Evolutionary conservation across 2,888 invertebrate genomes (phyloP).

Genomic region (Resseliella maxima): DNA sequence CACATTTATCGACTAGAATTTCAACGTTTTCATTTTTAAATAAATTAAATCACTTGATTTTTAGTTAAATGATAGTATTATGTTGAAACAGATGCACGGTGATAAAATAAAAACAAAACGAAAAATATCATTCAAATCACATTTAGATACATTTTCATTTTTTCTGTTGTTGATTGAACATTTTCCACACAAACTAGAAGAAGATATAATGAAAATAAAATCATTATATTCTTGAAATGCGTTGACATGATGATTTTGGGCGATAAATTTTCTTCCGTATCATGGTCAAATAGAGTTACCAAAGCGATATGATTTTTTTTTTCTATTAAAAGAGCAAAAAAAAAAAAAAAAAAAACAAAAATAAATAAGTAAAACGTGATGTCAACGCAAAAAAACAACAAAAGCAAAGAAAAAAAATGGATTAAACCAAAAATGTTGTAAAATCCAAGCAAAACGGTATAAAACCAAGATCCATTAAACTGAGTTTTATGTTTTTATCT

Average conservation of each 20-base stretch:
- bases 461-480: not conserved
- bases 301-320: not conserved
- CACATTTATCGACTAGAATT: too few relatives aligned
- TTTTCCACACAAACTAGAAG: not conserved
- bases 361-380: not conserved
- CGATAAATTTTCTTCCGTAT: not conserved
- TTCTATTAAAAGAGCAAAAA: not conserved
- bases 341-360: not conserved
- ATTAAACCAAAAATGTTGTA: too few relatives aligned
- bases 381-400: not conserved
- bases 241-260: not conserved
- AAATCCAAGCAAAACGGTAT: not conserved
- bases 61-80: not conserved
- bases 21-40: too few relatives aligned
- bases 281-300: conserved; percentile 37
- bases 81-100: not conserved
- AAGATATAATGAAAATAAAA: not conserved
- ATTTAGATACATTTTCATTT: not conserved
- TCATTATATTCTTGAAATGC: not conserved
- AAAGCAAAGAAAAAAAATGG: too few relatives aligned
- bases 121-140: not conserved
- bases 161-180: conserved; percentile 16
- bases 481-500: not conserved
- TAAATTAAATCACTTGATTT: not conserved
- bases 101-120: not conserved